A percentile compares a stretch with the other conserved stretches of the same genome.
phyloP scores from a whole-genome alignment of 1,140 invertebrate genomes.

The Bactericera cockerelli region DNA sequence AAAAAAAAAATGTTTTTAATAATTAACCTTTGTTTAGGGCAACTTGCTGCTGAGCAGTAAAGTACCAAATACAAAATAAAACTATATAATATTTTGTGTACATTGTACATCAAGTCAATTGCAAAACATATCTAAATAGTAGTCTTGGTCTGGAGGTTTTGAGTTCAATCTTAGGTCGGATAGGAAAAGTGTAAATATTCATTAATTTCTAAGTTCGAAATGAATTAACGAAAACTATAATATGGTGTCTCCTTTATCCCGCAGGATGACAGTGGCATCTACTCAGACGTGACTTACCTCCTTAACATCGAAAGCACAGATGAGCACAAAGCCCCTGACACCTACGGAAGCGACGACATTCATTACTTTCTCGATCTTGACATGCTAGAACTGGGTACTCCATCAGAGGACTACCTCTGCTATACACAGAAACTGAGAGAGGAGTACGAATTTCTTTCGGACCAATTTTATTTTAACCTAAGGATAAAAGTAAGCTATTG shows the following conservation, averaged over 20 bases:
- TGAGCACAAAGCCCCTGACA: conserved; percentile 38
- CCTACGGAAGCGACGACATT: conserved; percentile 38
- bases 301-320: conserved; percentile 31
- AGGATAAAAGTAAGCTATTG: conserved; percentile 41
- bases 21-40: no score
- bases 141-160: no score
- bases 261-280: neutral
- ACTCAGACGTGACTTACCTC: neutral
- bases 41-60: no score
- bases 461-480: conserved; percentile 36
- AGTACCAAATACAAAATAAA: no score
- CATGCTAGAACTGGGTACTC: conserved; percentile 37
- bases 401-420: conserved; percentile 33
- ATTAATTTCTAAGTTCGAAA: no score
- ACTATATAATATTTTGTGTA: no score
- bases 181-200: no score
- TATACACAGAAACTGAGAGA: conserved; percentile 36
- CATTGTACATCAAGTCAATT: no score
- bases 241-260: neutral
- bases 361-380: conserved; percentile 46
- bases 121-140: no score
- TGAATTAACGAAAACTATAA: no score
- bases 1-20: no score
- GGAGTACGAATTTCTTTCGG: conserved; percentile 39
- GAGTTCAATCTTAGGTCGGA: no score